Base-by-base conservation (phyloP, 2,113 vertebrate species). In the Antidorcas marsupialis region DNA sequence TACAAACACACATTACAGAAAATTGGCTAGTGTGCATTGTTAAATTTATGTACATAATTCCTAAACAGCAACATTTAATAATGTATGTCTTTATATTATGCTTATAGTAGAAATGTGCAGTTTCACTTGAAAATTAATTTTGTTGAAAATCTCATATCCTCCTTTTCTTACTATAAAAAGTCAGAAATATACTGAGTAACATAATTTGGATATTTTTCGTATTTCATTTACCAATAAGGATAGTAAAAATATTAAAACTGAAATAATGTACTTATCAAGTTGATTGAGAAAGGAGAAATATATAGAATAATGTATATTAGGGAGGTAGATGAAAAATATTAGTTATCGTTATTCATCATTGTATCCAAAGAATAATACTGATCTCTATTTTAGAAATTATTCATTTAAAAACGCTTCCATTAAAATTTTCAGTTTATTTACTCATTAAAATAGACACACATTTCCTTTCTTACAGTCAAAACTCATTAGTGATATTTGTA, bases 1-100 rank as follows among this genome's bases (percentile, higher is more conserved):
- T 85, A 94, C 95, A 98, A 98, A 97, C 95, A 97, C 82, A 97
- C 47, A 9, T 96, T 97, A 94, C 47, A 95, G 96, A 95, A 94
- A 98, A 98, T 97, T 97, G 89, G 88, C 94, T 95, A 45, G 57
- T 39, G 71, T 95, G 57, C 78, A 87, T 94, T 87, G 91, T 91
- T 91, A 97, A 97, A 93, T 97, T 97, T 94, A 93, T 90, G 64
- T 94, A 95, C 50, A 95, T 78, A 91, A 97, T 97, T 98, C 53
- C 76, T 97, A 86, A 97, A 93, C 59, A 95, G 53, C 10, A 92
- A 59, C 84, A 96, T 87, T 98, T 98, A 94, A 86, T 78, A 97
- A 86, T 28, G 9, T 62, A 89, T 93, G 59, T 93, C 96, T 97
- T 98, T 94, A 97, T 97, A 30, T 52, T 47, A 93, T 92, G 87